phyloP scores from a whole-genome alignment of 2,113 vertebrate species.

The Amphiprion ocellaris region DNA sequence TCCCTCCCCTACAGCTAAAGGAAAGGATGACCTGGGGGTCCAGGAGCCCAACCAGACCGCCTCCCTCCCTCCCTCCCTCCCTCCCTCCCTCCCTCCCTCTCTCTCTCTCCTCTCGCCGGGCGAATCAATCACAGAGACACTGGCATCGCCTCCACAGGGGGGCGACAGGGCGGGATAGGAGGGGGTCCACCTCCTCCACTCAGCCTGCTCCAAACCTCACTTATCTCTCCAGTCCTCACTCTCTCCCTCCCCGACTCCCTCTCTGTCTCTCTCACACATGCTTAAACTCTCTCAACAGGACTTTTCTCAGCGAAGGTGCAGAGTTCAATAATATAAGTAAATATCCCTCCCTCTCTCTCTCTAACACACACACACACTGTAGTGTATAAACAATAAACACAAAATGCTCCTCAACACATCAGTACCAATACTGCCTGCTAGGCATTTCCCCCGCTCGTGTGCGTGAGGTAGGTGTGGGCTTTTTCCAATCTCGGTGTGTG shows the following conservation, averaged over 20 bases:
- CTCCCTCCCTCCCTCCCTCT: constrained; percentile 70
- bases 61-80: constrained; percentile 68
- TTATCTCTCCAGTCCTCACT: constrained; percentile 60
- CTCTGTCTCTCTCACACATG: constrained; percentile 6
- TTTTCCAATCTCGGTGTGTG: constrained; percentile 39
- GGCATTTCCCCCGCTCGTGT: constrained; percentile 34
- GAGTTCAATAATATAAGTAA: constrained; percentile 47
- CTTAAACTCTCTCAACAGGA: constrained; percentile 49
- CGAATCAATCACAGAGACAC: constrained; percentile 74
- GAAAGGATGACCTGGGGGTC: constrained; percentile 70
- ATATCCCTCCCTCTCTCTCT: constrained; percentile 34
- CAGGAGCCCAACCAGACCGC: constrained; percentile 55
- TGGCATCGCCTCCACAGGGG: constrained; percentile 45
- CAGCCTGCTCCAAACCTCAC: constrained; percentile 56
- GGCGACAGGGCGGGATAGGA: constrained; percentile 13
- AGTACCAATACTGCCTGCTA: constrained; percentile 43
- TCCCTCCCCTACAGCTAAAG: constrained; percentile 50
- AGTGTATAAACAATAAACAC: constrained; percentile 31
- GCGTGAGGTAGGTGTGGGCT: constrained; percentile 21
- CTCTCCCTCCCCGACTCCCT: constrained; percentile 17
- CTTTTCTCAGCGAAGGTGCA: constrained; percentile 37
- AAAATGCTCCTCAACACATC: constrained; percentile 31
- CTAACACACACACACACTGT: background rate
- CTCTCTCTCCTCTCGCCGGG: constrained; percentile 52
- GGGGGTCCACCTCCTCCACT: constrained; percentile 13